phyloP scores from a whole-genome alignment of 1,140 invertebrate genomes.

The Leptonema lineaticorne region DNA sequence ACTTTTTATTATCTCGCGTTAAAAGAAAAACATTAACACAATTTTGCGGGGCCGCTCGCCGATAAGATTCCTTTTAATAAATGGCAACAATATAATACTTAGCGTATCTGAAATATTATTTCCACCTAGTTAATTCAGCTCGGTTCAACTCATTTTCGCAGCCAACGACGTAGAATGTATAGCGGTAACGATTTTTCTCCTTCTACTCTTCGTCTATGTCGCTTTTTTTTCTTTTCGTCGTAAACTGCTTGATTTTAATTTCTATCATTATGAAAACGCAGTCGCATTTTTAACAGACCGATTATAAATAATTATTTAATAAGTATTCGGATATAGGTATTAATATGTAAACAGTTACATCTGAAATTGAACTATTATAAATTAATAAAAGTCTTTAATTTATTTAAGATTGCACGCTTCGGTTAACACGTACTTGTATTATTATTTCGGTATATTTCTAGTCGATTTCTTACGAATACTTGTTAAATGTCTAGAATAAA shows the following conservation, averaged over 20 bases:
- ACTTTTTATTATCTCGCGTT: conserved; percentile 16
- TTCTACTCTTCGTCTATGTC: not conserved
- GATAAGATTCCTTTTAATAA: conserved; percentile 32
- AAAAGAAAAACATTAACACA: conserved; percentile 27
- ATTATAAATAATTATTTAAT: too few species aligned
- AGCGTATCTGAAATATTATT: conserved; percentile 36
- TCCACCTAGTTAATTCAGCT: conserved; percentile 34
- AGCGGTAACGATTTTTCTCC: too few species aligned
- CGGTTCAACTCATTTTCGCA: conserved; percentile 19
- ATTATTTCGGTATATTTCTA: not conserved
- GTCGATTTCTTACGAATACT: not conserved
- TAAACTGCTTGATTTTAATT: too few species aligned
- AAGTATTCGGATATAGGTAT: too few species aligned
- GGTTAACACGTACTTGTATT: too few species aligned
- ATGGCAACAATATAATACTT: conserved; percentile 33
- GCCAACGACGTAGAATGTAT: conserved; percentile 7
- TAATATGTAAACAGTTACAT: too few species aligned
- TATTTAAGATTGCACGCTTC: too few species aligned
- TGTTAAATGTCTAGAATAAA: conserved; percentile 25
- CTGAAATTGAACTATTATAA: too few species aligned
- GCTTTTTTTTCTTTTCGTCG: not conserved
- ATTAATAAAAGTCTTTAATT: too few species aligned
- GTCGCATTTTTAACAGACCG: too few species aligned
- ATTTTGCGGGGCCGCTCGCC: conserved; percentile 15
- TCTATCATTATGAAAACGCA: too few species aligned